These are phyloP conservation scores for Drepana arcuata DNA, from an alignment of 1,140 invertebrate species.

Conservation along the genomic window DNA sequence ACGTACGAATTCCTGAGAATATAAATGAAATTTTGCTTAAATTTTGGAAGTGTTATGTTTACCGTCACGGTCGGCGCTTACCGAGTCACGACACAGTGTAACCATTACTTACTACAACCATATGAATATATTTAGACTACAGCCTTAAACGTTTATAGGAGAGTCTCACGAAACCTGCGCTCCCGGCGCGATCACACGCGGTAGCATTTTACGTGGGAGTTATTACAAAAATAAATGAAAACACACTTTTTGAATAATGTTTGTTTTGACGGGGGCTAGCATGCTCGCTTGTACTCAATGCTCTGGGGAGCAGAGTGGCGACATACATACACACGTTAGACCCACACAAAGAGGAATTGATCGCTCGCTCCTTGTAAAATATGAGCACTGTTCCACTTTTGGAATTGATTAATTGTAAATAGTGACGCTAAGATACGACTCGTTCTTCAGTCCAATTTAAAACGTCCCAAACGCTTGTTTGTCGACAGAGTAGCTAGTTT, in stretches of 20 bases:
- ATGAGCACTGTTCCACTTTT: constrained; percentile 48
- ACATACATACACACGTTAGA: constrained; percentile 46
- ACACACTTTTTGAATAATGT: constrained; percentile 59
- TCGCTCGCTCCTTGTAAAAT: constrained; percentile 48
- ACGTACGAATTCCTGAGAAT: constrained; percentile 2
- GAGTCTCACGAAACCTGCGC: constrained; percentile 29
- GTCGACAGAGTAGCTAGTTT: constrained; percentile 31
- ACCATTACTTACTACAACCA: constrained; percentile 14
- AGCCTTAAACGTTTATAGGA: constrained; percentile 31
- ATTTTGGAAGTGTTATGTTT: constrained; percentile 15
- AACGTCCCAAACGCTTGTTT: constrained; percentile 31
- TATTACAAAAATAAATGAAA: constrained; percentile 61
- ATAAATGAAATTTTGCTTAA: constrained; percentile 6
- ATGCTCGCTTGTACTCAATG: too few species aligned
- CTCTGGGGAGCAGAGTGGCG: constrained; percentile 28
- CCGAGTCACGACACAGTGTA: too few species aligned
- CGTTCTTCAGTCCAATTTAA: constrained; percentile 42
- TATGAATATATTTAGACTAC: constrained; percentile 22
- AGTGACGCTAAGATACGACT: constrained; percentile 23
- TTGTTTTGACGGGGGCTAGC: constrained; percentile 56
- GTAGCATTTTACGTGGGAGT: constrained; percentile 37
- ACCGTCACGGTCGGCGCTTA: too few species aligned
- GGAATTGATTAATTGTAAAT: constrained; percentile 64
- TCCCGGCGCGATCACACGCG: constrained; percentile 38
- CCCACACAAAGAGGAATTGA: constrained; percentile 68